A percentile compares a stretch with the other conserved stretches of the same genome.
Conservation (phyloP, 2,113 vertebrate species). For the Poeciliopsis prolifica region DNA sequence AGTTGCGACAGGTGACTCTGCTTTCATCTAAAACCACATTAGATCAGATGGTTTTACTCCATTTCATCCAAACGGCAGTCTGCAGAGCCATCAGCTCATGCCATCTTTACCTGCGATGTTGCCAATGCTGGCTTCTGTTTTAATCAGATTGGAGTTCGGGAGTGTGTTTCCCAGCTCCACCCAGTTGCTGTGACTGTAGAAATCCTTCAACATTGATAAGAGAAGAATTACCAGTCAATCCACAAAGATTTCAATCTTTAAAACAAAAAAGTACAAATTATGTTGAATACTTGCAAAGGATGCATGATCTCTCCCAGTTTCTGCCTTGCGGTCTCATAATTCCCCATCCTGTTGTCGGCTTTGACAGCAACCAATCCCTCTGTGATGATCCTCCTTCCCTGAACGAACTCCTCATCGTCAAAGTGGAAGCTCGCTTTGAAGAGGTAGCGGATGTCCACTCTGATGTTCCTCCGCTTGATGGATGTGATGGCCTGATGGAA, state of each 20-base stretch:
- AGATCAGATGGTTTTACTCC: background rate
- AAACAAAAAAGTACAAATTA: background rate
- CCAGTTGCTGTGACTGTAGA: constrained; percentile 80
- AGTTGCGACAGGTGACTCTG: constrained; percentile 71
- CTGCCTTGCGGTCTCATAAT: constrained; percentile 54
- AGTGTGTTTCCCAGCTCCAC: constrained; percentile 59
- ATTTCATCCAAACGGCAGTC: background rate
- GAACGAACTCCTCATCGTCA: constrained; percentile 60
- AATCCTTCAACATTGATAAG: constrained; percentile 57
- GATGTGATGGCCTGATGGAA: constrained; percentile 23
- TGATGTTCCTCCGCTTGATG: constrained; percentile 36
- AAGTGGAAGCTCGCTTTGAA: constrained; percentile 66
- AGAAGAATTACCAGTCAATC: background rate
- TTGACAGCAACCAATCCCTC: constrained; percentile 49
- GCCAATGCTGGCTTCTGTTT: constrained; percentile 48
- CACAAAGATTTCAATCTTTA: background rate
- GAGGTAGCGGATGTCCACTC: constrained; percentile 43
- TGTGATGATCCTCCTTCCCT: constrained; percentile 61
- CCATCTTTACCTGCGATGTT: constrained; percentile 67
- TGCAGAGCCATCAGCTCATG: background rate
- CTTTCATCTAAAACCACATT: constrained; percentile 25
- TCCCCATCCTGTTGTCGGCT: constrained; percentile 41
- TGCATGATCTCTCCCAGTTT: constrained; percentile 65
- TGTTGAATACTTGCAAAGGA: constrained; percentile 66
- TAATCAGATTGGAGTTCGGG: constrained; percentile 67